Conservation (phyloP, 2,797 vertebrate genomes). For the Hipposideros larvatus region DNA sequence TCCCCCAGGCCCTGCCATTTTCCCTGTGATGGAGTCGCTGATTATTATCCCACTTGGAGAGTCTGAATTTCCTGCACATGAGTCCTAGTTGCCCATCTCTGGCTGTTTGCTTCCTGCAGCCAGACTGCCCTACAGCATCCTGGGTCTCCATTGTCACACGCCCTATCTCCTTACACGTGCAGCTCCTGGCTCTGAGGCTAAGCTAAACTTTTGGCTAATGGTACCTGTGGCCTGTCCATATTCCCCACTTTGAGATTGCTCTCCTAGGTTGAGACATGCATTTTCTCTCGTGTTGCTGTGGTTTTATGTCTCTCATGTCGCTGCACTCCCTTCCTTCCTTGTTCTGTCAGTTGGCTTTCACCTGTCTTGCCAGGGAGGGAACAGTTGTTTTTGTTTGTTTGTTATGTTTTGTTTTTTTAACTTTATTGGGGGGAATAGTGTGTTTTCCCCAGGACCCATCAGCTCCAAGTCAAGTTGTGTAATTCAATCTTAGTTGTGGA, state of each 20-base stretch:
- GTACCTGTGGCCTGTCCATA: neutral
- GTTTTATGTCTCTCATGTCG: neutral
- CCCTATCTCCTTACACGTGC: neutral
- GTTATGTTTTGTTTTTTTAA: too few species aligned
- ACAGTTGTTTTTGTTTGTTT: neutral
- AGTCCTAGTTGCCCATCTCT: neutral
- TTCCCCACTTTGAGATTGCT: neutral
- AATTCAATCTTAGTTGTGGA: too few species aligned
- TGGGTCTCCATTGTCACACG: neutral
- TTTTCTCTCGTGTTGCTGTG: neutral
- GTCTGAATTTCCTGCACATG: neutral
- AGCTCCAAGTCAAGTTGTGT: too few species aligned
- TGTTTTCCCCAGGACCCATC: too few species aligned
- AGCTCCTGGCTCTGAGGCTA: neutral
- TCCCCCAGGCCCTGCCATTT: neutral
- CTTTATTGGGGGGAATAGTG: too few species aligned
- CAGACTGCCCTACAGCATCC: too few species aligned
- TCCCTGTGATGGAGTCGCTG: neutral
- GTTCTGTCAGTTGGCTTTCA: neutral
- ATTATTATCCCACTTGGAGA: neutral
- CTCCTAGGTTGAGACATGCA: neutral
- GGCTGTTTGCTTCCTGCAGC: neutral
- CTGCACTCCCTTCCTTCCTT: neutral
- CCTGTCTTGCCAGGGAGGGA: neutral
- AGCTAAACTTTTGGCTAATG: neutral